Conservation (phyloP, 2,113 vertebrate species). For the Opisthocomus hoazin region DNA sequence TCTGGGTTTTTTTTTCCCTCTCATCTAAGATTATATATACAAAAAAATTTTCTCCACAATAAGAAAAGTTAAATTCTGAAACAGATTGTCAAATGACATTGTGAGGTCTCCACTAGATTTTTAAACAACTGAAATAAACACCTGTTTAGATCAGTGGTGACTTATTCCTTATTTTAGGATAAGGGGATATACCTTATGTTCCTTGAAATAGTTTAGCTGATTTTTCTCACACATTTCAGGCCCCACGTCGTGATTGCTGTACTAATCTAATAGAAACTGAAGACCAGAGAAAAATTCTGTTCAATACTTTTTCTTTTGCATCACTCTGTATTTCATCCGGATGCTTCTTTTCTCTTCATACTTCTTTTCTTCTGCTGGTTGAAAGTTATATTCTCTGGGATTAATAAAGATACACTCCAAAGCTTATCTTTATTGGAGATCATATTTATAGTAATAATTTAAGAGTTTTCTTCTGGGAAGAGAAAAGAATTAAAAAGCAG, state of each 20-base stretch:
- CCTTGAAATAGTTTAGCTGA: neutral
- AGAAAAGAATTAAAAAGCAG: neutral
- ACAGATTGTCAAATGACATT: neutral
- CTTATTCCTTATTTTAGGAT: neutral
- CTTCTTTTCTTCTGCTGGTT: neutral
- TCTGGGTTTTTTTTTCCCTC: neutral
- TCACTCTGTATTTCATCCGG: neutral
- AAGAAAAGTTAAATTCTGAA: neutral
- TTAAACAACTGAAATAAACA: neutral
- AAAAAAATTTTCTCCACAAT: neutral
- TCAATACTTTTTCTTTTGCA: neutral
- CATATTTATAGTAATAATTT: neutral
- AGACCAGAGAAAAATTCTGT: neutral
- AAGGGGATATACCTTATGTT: neutral
- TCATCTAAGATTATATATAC: neutral
- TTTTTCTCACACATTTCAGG: neutral
- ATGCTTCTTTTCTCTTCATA: neutral
- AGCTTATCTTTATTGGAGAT: slow-evolving; percentile 1
- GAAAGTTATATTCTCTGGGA: neutral
- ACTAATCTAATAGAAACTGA: neutral
- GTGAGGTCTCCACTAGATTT: neutral
- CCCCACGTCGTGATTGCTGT: no score
- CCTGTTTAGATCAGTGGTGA: neutral
- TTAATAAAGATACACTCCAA: neutral
- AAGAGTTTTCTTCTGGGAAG: neutral